A percentile compares a stretch with the other conserved stretches of the same genome.
These are phyloP conservation scores for Apamea sordens DNA, from an alignment of 2,888 invertebrate species.

Conservation along the genomic window DNA sequence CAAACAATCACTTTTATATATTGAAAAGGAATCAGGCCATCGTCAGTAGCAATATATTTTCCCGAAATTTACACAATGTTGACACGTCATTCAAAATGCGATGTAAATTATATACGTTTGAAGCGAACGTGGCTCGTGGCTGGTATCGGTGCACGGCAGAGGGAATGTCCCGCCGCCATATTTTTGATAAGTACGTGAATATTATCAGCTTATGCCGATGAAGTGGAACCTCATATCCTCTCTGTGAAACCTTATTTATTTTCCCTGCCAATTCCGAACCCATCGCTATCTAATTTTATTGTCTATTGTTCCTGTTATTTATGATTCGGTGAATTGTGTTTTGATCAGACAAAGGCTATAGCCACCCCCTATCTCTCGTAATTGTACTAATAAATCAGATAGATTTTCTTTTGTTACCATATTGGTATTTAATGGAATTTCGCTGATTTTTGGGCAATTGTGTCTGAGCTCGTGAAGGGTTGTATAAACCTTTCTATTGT, in stretches of 20 bases:
- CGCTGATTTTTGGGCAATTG: conserved; percentile 54
- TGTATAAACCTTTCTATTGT: conserved; percentile 39
- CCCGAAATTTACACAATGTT: conserved; percentile 47
- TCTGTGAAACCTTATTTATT: conserved; percentile 79
- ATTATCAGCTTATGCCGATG: conserved; percentile 75
- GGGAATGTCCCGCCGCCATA: conserved; percentile 46
- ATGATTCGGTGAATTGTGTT: conserved; percentile 86
- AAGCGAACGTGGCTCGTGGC: conserved; percentile 29
- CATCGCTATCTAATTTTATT: conserved; percentile 86
- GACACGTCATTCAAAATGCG: conserved; percentile 58
- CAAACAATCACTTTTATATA: background rate
- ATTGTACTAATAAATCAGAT: conserved; percentile 87
- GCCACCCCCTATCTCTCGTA: conserved; percentile 81
- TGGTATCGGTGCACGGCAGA: conserved; percentile 27
- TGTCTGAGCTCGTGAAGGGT: conserved; percentile 39
- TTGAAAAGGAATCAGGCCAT: conserved; percentile 33
- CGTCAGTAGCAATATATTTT: conserved; percentile 42
- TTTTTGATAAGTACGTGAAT: conserved; percentile 68
- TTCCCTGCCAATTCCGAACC: conserved; percentile 80
- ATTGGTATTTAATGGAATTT: conserved; percentile 65
- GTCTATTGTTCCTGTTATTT: conserved; percentile 88
- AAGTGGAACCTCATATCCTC: conserved; percentile 76
- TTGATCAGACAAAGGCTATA: conserved; percentile 85
- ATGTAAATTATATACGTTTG: conserved; percentile 58
- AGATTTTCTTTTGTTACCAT: conserved; percentile 81